These are phyloP conservation scores for Daphoenositta chrysoptera DNA, from an alignment of 2,113 vertebrate genomes.

Conservation along the genomic window DNA sequence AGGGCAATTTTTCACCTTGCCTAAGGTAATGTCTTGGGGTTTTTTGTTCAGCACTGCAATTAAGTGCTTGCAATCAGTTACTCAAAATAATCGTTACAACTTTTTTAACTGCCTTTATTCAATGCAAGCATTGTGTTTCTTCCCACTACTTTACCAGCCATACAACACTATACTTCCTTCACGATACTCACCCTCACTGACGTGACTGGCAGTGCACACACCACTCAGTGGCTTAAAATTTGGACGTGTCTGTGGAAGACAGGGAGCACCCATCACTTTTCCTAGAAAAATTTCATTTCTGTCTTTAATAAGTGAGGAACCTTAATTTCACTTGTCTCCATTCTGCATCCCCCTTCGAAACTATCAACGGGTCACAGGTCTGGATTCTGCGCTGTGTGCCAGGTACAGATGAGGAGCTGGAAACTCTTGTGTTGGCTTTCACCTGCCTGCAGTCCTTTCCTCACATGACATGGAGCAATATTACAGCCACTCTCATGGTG, in stretches of 20 bases:
- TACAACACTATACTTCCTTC: background rate
- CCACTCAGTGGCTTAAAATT: background rate
- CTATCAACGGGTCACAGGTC: background rate
- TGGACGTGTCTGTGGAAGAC: background rate
- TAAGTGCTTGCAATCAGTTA: background rate
- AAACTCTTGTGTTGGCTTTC: background rate
- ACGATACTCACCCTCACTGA: background rate
- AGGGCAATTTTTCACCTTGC: background rate
- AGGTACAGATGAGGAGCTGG: background rate
- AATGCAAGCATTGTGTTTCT: background rate
- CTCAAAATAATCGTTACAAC: background rate
- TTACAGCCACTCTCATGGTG: background rate
- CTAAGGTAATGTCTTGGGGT: rapidly evolving
- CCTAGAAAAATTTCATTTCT: background rate
- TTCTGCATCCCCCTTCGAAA: background rate
- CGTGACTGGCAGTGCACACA: background rate
- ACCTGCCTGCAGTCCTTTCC: background rate
- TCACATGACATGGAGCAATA: background rate
- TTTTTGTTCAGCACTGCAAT: background rate
- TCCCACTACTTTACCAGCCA: background rate
- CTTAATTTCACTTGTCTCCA: background rate
- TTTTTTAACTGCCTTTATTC: background rate
- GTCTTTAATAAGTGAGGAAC: background rate
- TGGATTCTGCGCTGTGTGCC: background rate
- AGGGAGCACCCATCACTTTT: background rate